Evolutionary conservation across 2,888 invertebrate genomes (phyloP).

Genomic region (Cataglyphis livida): DNA sequence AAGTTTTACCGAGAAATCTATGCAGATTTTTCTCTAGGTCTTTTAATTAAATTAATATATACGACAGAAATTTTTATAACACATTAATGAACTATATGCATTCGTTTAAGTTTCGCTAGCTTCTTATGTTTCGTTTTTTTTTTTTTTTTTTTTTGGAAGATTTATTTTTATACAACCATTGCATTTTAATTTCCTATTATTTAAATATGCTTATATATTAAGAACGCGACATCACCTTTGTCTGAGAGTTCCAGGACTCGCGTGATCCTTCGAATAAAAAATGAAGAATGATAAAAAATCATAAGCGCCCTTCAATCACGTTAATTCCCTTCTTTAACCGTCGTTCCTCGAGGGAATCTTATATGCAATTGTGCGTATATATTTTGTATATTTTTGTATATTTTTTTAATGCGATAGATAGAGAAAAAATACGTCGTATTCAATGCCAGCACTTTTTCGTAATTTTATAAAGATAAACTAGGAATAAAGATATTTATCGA

Average conservation of each 20-base stretch:
- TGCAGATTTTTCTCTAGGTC: neutral
- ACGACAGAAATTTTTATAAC: neutral
- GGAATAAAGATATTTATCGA: slow-evolving; percentile 27
- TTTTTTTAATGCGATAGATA: slow-evolving; percentile 62
- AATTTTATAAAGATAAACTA: slow-evolving; percentile 1
- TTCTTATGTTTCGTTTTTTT: neutral
- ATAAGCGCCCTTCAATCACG: slow-evolving; percentile 68
- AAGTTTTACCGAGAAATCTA: neutral
- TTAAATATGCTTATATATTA: slow-evolving; percentile 18
- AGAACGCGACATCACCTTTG: slow-evolving; percentile 11
- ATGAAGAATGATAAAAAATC: slow-evolving; percentile 45
- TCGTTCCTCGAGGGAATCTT: slow-evolving; percentile 71
- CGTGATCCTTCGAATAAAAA: slow-evolving; percentile 43
- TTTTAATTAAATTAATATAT: neutral
- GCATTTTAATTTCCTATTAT: slow-evolving; percentile 23
- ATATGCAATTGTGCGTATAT: slow-evolving; percentile 54
- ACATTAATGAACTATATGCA: neutral
- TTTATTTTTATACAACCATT: slow-evolving; percentile 23
- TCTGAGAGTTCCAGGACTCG: slow-evolving; percentile 16
- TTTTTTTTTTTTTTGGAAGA: neutral
- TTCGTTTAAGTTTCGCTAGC: neutral
- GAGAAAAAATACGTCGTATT: slow-evolving; percentile 42
- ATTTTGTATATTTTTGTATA: slow-evolving; percentile 64
- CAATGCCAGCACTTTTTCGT: neutral
- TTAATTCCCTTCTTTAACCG: slow-evolving; percentile 79